A percentile compares a stretch with the other conserved stretches of the same genome.
These are phyloP conservation scores for Abrostola triplasia DNA, from an alignment of 2,888 invertebrate species.

Conservation along the genomic window DNA sequence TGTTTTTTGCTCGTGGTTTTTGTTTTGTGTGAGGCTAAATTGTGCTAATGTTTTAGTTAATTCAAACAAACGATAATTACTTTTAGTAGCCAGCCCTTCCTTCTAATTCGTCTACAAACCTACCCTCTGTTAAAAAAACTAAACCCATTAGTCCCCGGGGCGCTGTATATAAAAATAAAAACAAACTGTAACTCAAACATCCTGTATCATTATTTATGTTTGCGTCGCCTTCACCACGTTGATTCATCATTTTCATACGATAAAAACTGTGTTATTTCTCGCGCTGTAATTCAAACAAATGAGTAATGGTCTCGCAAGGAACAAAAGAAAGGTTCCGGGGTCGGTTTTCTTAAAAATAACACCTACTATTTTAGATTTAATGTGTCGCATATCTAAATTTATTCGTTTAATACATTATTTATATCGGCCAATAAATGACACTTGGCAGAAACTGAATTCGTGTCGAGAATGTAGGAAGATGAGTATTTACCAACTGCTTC, in stretches of 20 bases:
- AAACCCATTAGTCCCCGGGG: slow-evolving; percentile 2
- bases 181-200: slow-evolving; percentile 59
- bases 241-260: slow-evolving; percentile 74
- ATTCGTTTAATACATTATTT: neutral
- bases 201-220: slow-evolving; percentile 62
- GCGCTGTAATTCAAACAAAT: slow-evolving; percentile 65
- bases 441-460: no score
- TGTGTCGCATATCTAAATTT: slow-evolving; percentile 1
- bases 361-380: neutral
- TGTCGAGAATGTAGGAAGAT: no score
- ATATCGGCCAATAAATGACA: neutral
- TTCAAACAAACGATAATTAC: no score
- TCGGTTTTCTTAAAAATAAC: slow-evolving; percentile 8
- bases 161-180: slow-evolving; percentile 47
- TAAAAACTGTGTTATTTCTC: slow-evolving; percentile 66
- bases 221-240: slow-evolving; percentile 41
- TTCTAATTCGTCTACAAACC: neutral
- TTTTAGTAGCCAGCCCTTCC: no score
- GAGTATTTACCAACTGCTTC: no score
- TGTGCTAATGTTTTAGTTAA: no score
- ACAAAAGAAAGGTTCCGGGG: slow-evolving; percentile 48
- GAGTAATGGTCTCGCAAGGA: slow-evolving; percentile 62
- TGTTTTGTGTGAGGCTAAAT: no score
- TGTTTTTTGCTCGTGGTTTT: no score
- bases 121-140: slow-evolving; percentile 7